Conservation (phyloP, 2,113 vertebrate species). For the Takifugu flavidus region DNA sequence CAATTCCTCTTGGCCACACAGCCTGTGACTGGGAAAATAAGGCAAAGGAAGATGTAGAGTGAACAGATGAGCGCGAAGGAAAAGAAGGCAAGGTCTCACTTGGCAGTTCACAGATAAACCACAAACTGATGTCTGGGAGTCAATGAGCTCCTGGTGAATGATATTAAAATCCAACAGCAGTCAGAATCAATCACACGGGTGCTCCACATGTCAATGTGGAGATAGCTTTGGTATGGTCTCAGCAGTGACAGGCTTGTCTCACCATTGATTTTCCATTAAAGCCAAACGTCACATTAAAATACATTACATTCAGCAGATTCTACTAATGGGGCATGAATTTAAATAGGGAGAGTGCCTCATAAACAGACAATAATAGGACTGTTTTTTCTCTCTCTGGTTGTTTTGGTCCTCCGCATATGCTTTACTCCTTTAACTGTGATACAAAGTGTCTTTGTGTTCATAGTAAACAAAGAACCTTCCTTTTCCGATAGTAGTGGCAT, state of each 20-base stretch:
- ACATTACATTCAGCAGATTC: conserved; percentile 67
- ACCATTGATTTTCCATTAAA: conserved; percentile 79
- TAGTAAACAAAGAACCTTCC: neutral
- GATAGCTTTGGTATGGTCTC: conserved; percentile 74
- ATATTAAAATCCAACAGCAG: conserved; percentile 73
- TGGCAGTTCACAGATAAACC: conserved; percentile 71
- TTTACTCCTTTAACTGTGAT: conserved; percentile 13
- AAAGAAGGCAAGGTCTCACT: conserved; percentile 52
- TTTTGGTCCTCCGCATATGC: neutral
- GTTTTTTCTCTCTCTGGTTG: neutral
- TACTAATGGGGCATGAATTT: conserved; percentile 67
- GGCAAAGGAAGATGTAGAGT: neutral
- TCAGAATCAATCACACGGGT: conserved; percentile 73
- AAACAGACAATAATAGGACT: conserved; percentile 27
- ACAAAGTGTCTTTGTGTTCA: conserved; percentile 26
- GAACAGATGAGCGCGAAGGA: conserved; percentile 28
- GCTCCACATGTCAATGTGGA: conserved; percentile 73
- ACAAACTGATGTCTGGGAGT: conserved; percentile 63
- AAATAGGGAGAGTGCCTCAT: conserved; percentile 53
- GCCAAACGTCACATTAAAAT: conserved; percentile 73
- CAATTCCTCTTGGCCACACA: conserved; percentile 20
- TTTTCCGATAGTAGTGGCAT: no score
- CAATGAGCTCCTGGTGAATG: conserved; percentile 69
- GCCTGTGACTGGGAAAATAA: neutral
- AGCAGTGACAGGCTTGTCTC: conserved; percentile 68